Conservation (phyloP, 2,888 invertebrate species). For the Lithophane ornitopus region DNA sequence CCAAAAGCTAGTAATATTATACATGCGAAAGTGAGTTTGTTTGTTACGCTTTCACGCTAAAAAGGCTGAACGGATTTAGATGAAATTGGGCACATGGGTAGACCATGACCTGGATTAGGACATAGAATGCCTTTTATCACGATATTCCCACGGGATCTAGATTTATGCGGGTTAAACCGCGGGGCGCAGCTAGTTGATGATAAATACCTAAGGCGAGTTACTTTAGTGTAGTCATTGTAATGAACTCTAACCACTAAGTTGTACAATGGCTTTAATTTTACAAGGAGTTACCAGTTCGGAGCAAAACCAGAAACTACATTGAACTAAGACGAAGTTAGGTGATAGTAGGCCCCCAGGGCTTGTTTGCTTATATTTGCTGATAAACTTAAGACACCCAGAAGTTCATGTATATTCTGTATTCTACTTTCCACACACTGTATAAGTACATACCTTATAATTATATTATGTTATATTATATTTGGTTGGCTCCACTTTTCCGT, state of each 20-base stretch:
- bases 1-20: too few relatives aligned
- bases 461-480: slow-evolving; percentile 11
- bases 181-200: too few relatives aligned
- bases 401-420: slow-evolving; percentile 33
- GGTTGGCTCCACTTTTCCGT: neutral
- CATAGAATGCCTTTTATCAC: too few relatives aligned
- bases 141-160: too few relatives aligned
- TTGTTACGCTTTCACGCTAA: too few relatives aligned
- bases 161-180: too few relatives aligned
- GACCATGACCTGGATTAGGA: too few relatives aligned
- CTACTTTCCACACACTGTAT: slow-evolving; percentile 8
- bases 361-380: slow-evolving; percentile 44
- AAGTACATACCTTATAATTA: neutral
- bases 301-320: slow-evolving; percentile 47
- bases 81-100: too few relatives aligned
- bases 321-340: slow-evolving; percentile 38
- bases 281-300: slow-evolving; percentile 24
- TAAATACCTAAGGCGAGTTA: neutral
- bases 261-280: slow-evolving; percentile 15
- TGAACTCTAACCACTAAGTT: neutral
- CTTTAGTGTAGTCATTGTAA: slow-evolving; percentile 7
- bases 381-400: slow-evolving; percentile 48
- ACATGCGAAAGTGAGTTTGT: too few relatives aligned
- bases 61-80: too few relatives aligned
- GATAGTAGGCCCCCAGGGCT: slow-evolving; percentile 37